Percentiles rank a stretch among this genome's conserved stretches.
Conservation (phyloP, 2,888 invertebrate genomes). For the Drosophila peninsularis region DNA sequence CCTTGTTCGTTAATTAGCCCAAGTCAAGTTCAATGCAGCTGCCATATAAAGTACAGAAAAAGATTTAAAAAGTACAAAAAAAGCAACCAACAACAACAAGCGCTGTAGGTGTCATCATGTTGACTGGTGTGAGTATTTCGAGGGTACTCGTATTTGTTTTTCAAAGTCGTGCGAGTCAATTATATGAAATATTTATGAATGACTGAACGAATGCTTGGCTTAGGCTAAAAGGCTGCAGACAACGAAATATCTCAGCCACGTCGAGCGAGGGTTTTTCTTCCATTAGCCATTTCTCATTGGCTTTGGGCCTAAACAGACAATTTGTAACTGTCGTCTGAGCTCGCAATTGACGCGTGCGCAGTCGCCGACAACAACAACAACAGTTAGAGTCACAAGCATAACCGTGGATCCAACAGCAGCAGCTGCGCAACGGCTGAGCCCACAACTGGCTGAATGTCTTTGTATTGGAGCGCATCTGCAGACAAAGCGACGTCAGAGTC, state of each 20-base stretch:
- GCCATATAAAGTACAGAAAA: constrained; percentile 1
- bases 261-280: constrained; percentile 44
- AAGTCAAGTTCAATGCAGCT: constrained; percentile 72
- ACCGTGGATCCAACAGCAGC: constrained; percentile 30
- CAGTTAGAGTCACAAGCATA: constrained; percentile 16
- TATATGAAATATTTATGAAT: constrained; percentile 76
- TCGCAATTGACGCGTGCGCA: constrained; percentile 70
- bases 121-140: constrained; percentile 54
- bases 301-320: constrained; percentile 60
- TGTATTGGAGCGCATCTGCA: constrained; percentile 51
- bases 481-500: constrained; percentile 30
- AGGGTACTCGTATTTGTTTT: constrained; percentile 58
- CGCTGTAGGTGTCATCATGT: constrained; percentile 61
- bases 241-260: constrained; percentile 39
- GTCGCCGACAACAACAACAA: constrained; percentile 28
- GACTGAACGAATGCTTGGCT: constrained; percentile 61
- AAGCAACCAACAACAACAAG: constrained; percentile 10
- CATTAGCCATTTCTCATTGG: constrained; percentile 53
- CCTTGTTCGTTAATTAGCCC: constrained; percentile 55
- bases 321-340: constrained; percentile 66
- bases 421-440: constrained; percentile 40
- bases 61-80: constrained; percentile 12
- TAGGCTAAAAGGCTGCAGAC: constrained; percentile 29
- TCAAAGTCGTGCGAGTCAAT: constrained; percentile 70
- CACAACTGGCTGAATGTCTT: constrained; percentile 38